phyloP scores from a whole-genome alignment of 2,797 vertebrate genomes.

The Chloroceryle amazona region DNA sequence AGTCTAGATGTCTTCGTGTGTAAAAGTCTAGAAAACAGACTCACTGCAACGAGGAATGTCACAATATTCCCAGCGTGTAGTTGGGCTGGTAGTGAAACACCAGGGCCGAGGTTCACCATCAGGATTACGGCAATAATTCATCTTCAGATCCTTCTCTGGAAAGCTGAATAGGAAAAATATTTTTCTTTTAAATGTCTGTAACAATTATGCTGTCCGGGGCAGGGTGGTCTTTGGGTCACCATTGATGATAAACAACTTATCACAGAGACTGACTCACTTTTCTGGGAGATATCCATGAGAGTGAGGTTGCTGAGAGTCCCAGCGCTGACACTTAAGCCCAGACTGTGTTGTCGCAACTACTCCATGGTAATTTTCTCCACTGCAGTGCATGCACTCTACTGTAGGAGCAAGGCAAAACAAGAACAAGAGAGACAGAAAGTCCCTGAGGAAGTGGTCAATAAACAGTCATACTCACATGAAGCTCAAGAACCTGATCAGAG shows the following conservation, averaged over 20 bases:
- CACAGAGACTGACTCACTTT: conserved; percentile 81
- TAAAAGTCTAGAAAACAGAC: conserved; percentile 3
- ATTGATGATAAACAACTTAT: background rate
- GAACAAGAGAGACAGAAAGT: background rate
- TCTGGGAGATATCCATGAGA: conserved; percentile 90
- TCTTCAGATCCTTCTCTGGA: conserved; percentile 91
- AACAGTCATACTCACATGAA: background rate
- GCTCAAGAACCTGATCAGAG: background rate
- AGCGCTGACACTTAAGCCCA: conserved; percentile 89
- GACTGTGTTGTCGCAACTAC: conserved; percentile 84
- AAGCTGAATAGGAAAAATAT: conserved; percentile 80
- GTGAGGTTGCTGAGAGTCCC: conserved; percentile 91
- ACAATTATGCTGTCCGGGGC: background rate
- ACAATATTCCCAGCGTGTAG: conserved; percentile 93
- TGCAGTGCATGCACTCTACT: conserved; percentile 96
- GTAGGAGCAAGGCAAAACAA: background rate
- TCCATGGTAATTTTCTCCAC: conserved; percentile 92
- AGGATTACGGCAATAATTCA: conserved; percentile 96
- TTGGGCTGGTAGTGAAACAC: conserved; percentile 90
- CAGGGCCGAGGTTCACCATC: conserved; percentile 93
- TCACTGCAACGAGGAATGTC: conserved; percentile 90
- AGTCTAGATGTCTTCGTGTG: background rate
- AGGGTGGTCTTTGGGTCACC: background rate
- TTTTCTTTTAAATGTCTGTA: background rate
- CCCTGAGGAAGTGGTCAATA: background rate